Conservation (phyloP, 2,113 vertebrate species). For the Microtus richardsoni region DNA sequence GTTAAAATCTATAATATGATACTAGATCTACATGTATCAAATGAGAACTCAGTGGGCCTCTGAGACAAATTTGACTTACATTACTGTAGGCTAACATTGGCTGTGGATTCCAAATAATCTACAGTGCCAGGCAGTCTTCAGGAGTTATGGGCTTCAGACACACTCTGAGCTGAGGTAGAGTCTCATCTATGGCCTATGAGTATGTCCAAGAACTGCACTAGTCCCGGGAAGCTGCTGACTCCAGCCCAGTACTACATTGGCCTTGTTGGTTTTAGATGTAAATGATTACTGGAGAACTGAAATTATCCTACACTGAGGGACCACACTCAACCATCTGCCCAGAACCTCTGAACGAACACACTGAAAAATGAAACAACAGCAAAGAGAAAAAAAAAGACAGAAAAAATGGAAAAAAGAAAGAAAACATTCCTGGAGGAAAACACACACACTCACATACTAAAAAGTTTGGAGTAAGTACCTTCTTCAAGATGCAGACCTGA, state of each 20-base stretch:
- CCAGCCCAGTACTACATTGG: background rate
- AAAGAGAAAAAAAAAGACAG: background rate
- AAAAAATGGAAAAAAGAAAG: background rate
- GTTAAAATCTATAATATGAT: background rate
- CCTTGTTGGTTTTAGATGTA: background rate
- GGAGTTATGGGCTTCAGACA: background rate
- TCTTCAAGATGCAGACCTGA: background rate
- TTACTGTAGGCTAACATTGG: background rate
- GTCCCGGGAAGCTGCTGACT: background rate
- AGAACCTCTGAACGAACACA: background rate
- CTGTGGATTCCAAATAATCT: background rate
- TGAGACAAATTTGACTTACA: background rate
- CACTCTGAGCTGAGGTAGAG: no score
- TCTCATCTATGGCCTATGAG: background rate
- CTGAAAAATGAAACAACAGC: background rate
- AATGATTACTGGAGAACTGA: background rate
- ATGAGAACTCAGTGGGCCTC: no score
- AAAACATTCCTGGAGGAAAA: background rate
- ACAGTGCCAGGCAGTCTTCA: background rate
- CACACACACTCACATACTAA: background rate
- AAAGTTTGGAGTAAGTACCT: background rate
- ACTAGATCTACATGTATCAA: background rate
- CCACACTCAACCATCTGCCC: background rate
- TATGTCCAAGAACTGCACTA: background rate
- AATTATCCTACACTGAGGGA: background rate